Conservation (phyloP, 2,113 vertebrate genomes). For the Tamias sibiricus region DNA sequence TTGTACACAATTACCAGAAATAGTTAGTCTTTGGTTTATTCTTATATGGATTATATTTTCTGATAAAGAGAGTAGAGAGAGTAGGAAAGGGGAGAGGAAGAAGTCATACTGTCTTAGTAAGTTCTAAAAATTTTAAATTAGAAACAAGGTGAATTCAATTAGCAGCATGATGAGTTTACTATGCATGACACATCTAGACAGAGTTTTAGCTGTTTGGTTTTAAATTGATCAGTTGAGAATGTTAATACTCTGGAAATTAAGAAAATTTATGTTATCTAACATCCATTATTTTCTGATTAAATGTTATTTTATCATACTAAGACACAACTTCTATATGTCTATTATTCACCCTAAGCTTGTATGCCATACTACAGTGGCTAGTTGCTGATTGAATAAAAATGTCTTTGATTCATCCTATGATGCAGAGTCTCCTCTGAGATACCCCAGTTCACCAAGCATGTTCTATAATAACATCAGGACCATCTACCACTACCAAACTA, state of each 20-base stretch:
- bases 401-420: background rate
- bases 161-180: constrained; percentile 2
- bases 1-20: background rate
- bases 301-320: background rate
- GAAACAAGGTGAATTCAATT: background rate
- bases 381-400: background rate
- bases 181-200: background rate
- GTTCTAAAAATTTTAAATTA: constrained; percentile 35
- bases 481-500: background rate
- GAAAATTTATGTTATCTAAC: background rate
- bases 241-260: constrained; percentile 40
- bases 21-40: background rate
- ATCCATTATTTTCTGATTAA: background rate
- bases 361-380: background rate
- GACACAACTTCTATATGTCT: background rate
- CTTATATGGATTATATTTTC: background rate
- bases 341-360: background rate
- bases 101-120: background rate
- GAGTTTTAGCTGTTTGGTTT: constrained; percentile 32
- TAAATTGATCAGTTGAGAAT: background rate
- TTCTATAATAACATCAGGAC: background rate
- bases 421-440: background rate
- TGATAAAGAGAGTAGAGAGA: background rate
- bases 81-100: background rate
- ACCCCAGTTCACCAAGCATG: background rate